Evolutionary conservation across 1,140 invertebrate species (phyloP).

Genomic region (Calliopsis andreniformis): DNA sequence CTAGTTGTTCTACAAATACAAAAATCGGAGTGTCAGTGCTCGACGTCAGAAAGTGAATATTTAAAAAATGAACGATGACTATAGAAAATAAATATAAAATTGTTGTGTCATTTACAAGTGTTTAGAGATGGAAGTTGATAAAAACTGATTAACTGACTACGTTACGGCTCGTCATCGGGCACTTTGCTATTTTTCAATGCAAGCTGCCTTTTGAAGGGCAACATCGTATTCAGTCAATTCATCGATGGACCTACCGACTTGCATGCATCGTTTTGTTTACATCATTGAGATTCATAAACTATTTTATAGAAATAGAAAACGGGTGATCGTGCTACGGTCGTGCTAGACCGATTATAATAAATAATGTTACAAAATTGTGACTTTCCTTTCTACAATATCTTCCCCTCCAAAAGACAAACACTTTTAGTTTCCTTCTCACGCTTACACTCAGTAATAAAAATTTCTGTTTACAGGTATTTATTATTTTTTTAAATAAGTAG

Average conservation of each 20-base stretch:
- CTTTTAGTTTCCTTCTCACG: no score
- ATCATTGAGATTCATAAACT: background rate
- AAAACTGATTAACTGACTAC: constrained; percentile 57
- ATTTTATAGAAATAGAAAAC: background rate
- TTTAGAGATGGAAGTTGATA: background rate
- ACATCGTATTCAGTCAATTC: constrained; percentile 59
- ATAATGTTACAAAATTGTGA: background rate
- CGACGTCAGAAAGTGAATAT: background rate
- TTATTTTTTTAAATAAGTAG: constrained; percentile 48
- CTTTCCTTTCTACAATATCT: background rate
- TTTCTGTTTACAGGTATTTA: constrained; percentile 34
- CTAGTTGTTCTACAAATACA: no score
- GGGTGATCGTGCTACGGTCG: background rate
- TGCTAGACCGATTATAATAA: constrained; percentile 25
- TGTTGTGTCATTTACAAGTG: background rate
- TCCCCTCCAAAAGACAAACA: background rate
- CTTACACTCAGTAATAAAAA: no score
- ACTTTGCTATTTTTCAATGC: constrained; percentile 71
- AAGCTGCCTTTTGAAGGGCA: constrained; percentile 78
- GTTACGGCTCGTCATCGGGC: constrained; percentile 76
- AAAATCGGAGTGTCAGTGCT: background rate
- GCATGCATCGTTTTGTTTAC: background rate
- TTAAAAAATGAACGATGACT: background rate
- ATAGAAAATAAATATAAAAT: background rate
- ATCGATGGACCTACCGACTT: constrained; percentile 18